Base-by-base conservation (phyloP, 2,888 invertebrate genomes). In the Dasypogon diadema region DNA sequence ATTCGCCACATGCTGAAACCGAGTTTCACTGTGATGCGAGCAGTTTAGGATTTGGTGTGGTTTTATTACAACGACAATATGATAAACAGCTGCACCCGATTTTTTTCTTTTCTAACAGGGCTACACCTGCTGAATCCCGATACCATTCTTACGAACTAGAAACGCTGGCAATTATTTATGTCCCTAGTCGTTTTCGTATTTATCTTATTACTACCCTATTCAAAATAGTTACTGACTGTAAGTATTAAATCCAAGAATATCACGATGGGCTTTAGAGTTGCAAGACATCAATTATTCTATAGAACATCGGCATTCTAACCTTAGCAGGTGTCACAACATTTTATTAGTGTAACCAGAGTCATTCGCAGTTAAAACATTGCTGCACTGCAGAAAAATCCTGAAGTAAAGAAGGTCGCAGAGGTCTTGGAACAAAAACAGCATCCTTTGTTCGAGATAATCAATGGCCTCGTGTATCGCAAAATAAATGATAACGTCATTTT, bases 91-190 rank as follows among this genome's bases (percentile, higher is more conserved):
- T 81, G 16, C 79, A 81, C 48, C 81, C 82, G 2, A 76, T 83
- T 14, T 79, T 77, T 60, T 82, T 79, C 76, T 81, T 79, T 72
- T 82, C 81, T 48, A 78, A 80, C 60, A 73, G 80, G 65, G 80
- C 81, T 0, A 78, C 80, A 1, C 73, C 63, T 5, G 30, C 75
- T 1, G 81, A 82, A 56, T 37, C 79, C 10, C 78, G 79, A 56
- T 81, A 79, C 63, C 80, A 81, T 65, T 80, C 80, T 65, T 82
- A 77, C 76, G 82, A 82, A 63, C 74, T 83, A 4, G 81, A 82
- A 78, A 79, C 79, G 0, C 60, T 82, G 24, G 79, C 81, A 1
- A 80, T 81, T 5, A 76, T 82, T 46, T 80, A 81, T 74, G 77
- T 81, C 0, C 48, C 81, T 8, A 72, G 80, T 58, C 46, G 80